Percentiles rank a stretch among this genome's conserved stretches.
Conservation (phyloP, 2,888 invertebrate species). For the Gibbula magus region DNA sequence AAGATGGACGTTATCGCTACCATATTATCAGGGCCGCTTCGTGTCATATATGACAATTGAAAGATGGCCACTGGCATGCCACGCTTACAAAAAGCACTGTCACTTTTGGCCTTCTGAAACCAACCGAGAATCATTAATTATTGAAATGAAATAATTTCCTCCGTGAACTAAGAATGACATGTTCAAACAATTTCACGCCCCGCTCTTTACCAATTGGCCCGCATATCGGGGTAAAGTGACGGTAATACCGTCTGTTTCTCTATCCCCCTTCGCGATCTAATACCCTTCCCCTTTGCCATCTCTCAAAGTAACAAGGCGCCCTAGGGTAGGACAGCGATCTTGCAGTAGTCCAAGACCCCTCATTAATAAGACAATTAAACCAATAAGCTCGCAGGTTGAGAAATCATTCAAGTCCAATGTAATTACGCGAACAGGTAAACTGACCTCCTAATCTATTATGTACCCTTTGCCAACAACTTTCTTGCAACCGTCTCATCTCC, state of each 20-base stretch:
- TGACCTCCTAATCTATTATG: conserved; percentile 10
- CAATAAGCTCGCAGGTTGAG: conserved; percentile 21
- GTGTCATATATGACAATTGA: neutral
- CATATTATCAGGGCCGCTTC: neutral
- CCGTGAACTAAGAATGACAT: neutral
- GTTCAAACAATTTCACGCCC: conserved; percentile 19
- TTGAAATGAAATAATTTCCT: conserved; percentile 21
- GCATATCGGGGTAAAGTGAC: conserved; percentile 10
- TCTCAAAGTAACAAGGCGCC: conserved; percentile 10
- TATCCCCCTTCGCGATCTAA: neutral
- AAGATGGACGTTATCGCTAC: no score
- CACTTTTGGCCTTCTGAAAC: neutral
- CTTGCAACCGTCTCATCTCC: neutral
- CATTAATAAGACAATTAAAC: conserved; percentile 24
- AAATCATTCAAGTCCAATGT: conserved; percentile 13
- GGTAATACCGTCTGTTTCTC: conserved; percentile 8
- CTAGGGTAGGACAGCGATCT: neutral
- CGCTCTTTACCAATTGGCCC: conserved; percentile 2
- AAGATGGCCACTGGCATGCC: neutral
- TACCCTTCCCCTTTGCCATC: neutral
- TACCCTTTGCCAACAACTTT: neutral
- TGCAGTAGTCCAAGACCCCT: neutral
- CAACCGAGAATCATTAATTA: conserved; percentile 8
- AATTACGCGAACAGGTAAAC: conserved; percentile 21
- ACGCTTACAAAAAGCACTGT: neutral